A percentile compares a stretch with the other conserved stretches of the same genome.
These are phyloP conservation scores for Stigmatopora nigra DNA, from an alignment of 2,113 vertebrate species.

Conservation along the genomic window DNA sequence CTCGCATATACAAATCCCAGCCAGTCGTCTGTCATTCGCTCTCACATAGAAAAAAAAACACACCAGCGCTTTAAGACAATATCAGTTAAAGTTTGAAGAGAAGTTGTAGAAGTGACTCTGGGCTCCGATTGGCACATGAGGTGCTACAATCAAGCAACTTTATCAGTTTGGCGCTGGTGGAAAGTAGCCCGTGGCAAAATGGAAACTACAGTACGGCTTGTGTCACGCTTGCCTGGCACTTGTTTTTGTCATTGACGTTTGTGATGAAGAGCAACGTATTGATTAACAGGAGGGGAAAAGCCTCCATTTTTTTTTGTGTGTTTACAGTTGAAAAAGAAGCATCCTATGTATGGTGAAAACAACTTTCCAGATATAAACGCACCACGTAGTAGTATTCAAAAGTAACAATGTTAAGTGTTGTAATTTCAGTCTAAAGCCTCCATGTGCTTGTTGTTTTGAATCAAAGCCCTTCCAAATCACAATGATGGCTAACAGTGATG, in stretches of 20 bases:
- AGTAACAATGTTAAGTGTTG: conserved; percentile 12
- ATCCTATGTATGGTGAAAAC: background rate
- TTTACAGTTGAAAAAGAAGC: conserved; percentile 33
- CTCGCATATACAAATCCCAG: conserved; percentile 37
- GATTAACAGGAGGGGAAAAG: conserved; percentile 47
- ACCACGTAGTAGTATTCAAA: background rate
- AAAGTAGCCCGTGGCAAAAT: conserved; percentile 73
- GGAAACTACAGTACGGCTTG: conserved; percentile 70
- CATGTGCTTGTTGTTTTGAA: conserved; percentile 33
- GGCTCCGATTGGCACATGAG: conserved; percentile 53
- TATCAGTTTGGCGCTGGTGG: conserved; percentile 59
- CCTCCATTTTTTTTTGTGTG: conserved; percentile 28
- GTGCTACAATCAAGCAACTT: conserved; percentile 59
- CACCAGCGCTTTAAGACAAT: conserved; percentile 54
- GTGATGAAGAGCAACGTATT: conserved; percentile 60
- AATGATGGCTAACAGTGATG: conserved; percentile 30
- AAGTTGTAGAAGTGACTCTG: conserved; percentile 30
- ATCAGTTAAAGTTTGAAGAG: conserved; percentile 36
- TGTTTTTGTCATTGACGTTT: conserved; percentile 67
- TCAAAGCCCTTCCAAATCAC: conserved; percentile 47
- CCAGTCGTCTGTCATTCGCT: conserved; percentile 26
- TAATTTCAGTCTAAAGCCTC: conserved; percentile 24
- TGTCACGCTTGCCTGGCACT: conserved; percentile 71
- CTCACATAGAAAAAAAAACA: conserved; percentile 26
- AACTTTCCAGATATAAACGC: background rate